Conservation (phyloP, 1,140 invertebrate species). For the Pogonomyrmex barbatus region DNA sequence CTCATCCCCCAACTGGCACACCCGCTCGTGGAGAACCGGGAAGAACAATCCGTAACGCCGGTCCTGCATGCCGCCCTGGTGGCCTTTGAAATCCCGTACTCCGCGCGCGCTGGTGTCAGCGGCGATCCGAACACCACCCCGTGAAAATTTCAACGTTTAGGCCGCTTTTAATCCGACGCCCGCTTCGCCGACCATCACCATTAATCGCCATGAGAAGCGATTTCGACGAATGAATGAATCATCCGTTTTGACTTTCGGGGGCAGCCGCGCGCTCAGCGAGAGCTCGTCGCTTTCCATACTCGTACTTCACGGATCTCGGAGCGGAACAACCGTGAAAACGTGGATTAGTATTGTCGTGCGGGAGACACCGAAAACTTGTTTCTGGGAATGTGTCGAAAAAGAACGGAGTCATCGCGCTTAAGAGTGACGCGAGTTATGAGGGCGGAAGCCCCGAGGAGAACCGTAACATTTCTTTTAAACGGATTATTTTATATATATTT, state of each 20-base stretch:
- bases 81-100: conserved; percentile 19
- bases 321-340: conserved; percentile 62
- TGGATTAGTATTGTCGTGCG: conserved; percentile 65
- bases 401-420: conserved; percentile 18
- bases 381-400: conserved; percentile 24
- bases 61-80: conserved; percentile 48
- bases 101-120: conserved; percentile 22
- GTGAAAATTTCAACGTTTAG: conserved; percentile 81
- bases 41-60: conserved; percentile 76
- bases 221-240: conserved; percentile 73
- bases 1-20: conserved; percentile 59
- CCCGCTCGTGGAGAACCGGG: conserved; percentile 22
- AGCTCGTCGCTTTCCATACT: conserved; percentile 5
- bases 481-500: conserved; percentile 25
- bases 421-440: background rate
- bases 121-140: conserved; percentile 49
- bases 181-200: conserved; percentile 68
- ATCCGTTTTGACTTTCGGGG: conserved; percentile 52
- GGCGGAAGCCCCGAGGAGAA: conserved; percentile 44
- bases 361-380: conserved; percentile 22
- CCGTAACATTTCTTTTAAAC: conserved; percentile 16
- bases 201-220: conserved; percentile 77
- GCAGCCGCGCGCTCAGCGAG: background rate
- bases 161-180: conserved; percentile 76
- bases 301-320: conserved; percentile 38